phyloP scores from a whole-genome alignment of 2,113 vertebrate genomes.

The crab-eating macaque (Macaca fascicularis) region T2T-MFA8v1.1 NC_088377.1:103930501-103931000 shows the following conservation, averaged over 20 bases:
- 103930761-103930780: background rate
- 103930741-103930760: background rate
- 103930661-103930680: no score
- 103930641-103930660: no score
- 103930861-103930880: constrained; percentile 5
- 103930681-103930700: no score
- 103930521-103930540: no score
- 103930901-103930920: background rate
- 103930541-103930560: no score
- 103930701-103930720: background rate
- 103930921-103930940: background rate
- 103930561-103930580: no score
- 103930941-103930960: background rate
- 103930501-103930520: no score
- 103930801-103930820: constrained; percentile 8
- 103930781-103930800: background rate
- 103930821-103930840: background rate
- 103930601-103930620: no score
- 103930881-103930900: background rate
- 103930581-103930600: no score
- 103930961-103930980: background rate
- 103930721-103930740: background rate
- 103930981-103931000: background rate
- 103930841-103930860: background rate
- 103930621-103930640: no score